Percentiles rank a stretch among this genome's conserved stretches.
These are phyloP conservation scores for Cassiopea xamachana DNA, from an alignment of 30 jellyfish, hydroid and myxozoan genomes.

Conservation along the genomic window DNA sequence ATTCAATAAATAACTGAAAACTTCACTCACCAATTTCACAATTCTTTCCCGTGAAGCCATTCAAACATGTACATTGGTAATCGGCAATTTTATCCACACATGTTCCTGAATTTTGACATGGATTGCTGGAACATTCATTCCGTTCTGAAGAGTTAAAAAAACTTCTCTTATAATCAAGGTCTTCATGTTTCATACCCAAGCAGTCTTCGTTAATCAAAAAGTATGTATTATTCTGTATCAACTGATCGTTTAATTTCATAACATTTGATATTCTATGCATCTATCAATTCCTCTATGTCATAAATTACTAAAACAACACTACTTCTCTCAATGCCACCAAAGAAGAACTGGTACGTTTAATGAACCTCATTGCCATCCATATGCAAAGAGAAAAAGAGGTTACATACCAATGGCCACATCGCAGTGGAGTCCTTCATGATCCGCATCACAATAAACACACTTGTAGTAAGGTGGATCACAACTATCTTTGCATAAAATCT, in stretches of 20 bases:
- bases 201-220: no score
- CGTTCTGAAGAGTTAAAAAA: background rate
- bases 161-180: background rate
- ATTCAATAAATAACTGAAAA: background rate
- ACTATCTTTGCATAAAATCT: conserved; percentile 19
- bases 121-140: background rate
- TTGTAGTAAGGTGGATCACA: conserved; percentile 33
- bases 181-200: background rate
- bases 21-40: conserved; percentile 1
- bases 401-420: conserved; percentile 18
- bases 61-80: background rate
- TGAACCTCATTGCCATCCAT: background rate
- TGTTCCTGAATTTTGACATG: background rate
- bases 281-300: no score
- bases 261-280: no score
- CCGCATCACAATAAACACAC: conserved; percentile 21
- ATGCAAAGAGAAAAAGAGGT: background rate
- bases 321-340: no score
- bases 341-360: no score
- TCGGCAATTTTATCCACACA: background rate
- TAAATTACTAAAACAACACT: no score
- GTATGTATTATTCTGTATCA: no score
- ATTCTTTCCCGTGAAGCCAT: conserved; percentile 7
- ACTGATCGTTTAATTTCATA: no score
- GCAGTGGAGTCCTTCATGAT: conserved; percentile 26